Percentiles rank a stretch among this genome's conserved stretches.
phyloP scores from a whole-genome alignment of 2,797 vertebrate genomes.

The Streptopelia turtur region DNA sequence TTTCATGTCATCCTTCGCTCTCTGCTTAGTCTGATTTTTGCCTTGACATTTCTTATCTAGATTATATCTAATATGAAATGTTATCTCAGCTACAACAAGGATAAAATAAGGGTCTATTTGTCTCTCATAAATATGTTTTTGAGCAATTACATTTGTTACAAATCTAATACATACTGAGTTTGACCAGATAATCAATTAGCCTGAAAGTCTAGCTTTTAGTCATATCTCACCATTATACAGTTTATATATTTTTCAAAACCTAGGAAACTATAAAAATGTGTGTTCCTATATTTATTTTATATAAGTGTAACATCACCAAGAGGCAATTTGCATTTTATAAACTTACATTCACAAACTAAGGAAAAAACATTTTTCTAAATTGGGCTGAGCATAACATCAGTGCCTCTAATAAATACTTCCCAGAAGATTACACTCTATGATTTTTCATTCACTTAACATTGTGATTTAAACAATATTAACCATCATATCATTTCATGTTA shows the following conservation, averaged over 20 bases:
- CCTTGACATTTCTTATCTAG: not conserved
- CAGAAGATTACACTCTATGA: not conserved
- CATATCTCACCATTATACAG: not conserved
- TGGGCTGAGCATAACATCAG: not conserved
- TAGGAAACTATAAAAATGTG: not conserved
- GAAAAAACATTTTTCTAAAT: not conserved
- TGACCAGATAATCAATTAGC: not conserved
- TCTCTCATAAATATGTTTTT: not conserved
- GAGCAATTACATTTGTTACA: not conserved
- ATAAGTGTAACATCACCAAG: not conserved
- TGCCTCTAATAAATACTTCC: not conserved
- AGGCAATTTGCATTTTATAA: not conserved
- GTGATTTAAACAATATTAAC: constrained; percentile 60
- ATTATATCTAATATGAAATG: not conserved
- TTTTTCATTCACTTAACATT: constrained; percentile 54
- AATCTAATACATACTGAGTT: not conserved
- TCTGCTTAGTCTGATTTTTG: constrained; percentile 18
- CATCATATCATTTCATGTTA: constrained; percentile 42
- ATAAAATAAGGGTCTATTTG: not conserved
- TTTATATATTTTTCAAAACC: not conserved
- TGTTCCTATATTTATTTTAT: not conserved
- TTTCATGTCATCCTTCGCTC: constrained; percentile 22
- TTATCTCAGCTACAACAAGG: not conserved
- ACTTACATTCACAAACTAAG: not conserved
- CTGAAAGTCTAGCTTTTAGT: not conserved